A percentile compares a stretch with the other conserved stretches of the same genome.
phyloP scores from a whole-genome alignment of 2,888 invertebrate species.

The Ceramica pisi region DNA sequence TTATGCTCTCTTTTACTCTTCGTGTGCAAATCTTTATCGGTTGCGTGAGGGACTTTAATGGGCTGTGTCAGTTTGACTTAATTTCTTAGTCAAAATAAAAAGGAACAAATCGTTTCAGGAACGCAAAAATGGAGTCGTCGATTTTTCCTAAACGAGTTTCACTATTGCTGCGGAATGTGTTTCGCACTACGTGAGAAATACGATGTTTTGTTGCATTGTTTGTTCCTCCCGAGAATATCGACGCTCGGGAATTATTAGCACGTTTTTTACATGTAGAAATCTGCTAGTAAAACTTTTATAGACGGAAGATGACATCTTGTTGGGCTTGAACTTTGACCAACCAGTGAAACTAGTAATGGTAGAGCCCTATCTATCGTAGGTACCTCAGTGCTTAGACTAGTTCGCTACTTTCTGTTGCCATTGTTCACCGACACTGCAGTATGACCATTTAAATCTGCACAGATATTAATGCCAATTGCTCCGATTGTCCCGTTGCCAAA shows the following conservation, averaged over 20 bases:
- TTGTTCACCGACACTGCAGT: constrained; percentile 60
- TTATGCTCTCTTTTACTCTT: constrained; percentile 47
- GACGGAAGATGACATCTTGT: constrained; percentile 41
- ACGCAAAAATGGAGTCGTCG: constrained; percentile 70
- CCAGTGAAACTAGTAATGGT: constrained; percentile 39
- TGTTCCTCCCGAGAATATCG: constrained; percentile 56
- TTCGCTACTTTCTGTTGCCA: constrained; percentile 64
- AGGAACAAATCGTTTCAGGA: constrained; percentile 59
- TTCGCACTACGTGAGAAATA: constrained; percentile 74
- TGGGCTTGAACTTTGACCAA: constrained; percentile 55
- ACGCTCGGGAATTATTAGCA: constrained; percentile 52
- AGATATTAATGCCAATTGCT: constrained; percentile 59
- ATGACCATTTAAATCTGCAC: constrained; percentile 62
- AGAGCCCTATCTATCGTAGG: constrained; percentile 10
- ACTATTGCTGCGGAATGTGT: constrained; percentile 69
- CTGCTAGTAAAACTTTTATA: constrained; percentile 37
- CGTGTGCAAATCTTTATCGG: constrained; percentile 47
- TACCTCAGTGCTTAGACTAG: constrained; percentile 7
- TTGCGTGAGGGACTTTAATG: constrained; percentile 55
- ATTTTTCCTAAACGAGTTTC: constrained; percentile 76
- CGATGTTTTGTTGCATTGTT: constrained; percentile 66
- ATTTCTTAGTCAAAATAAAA: constrained; percentile 33
- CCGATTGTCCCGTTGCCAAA: constrained; percentile 70
- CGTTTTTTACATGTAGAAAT: constrained; percentile 59
- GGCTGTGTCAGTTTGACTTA: constrained; percentile 19